A percentile compares a stretch with the other conserved stretches of the same genome.
These are phyloP conservation scores for Melangyna quadrimaculata DNA, from an alignment of 2,888 invertebrate genomes.

Conservation along the genomic window DNA sequence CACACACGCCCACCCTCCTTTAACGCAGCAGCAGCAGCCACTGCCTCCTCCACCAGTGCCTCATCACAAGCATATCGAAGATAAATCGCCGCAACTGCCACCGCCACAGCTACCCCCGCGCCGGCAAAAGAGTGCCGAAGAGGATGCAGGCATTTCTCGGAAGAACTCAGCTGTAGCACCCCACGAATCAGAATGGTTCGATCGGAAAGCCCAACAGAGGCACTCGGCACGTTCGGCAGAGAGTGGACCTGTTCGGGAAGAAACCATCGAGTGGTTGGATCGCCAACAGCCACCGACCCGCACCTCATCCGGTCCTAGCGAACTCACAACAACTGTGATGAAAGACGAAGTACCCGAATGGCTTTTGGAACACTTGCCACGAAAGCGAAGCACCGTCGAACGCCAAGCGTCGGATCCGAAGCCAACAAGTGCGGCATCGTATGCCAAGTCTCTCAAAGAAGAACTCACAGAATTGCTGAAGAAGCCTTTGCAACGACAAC, in stretches of 20 bases:
- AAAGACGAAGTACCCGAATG: constrained; percentile 80
- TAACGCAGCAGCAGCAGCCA: constrained; percentile 65
- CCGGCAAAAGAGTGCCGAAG: constrained; percentile 74
- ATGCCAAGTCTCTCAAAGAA: constrained; percentile 78
- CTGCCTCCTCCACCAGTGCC: constrained; percentile 68
- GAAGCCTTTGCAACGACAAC: constrained; percentile 80
- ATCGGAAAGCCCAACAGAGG: constrained; percentile 80
- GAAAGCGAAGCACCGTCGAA: constrained; percentile 77
- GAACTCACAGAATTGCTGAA: constrained; percentile 79
- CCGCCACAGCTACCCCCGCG: constrained; percentile 76
- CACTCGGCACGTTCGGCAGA: constrained; percentile 81
- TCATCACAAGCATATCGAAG: constrained; percentile 71
- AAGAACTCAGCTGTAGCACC: constrained; percentile 72
- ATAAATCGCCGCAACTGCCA: constrained; percentile 72
- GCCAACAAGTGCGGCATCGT: constrained; percentile 75
- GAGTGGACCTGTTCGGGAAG: constrained; percentile 79
- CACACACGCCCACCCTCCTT: constrained; percentile 57
- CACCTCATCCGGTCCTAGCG: constrained; percentile 80
- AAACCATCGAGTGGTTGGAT: constrained; percentile 80
- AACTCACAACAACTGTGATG: constrained; percentile 77
- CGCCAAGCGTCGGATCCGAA: constrained; percentile 74
- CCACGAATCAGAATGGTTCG: constrained; percentile 80
- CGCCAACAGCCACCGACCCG: constrained; percentile 78
- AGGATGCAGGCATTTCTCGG: constrained; percentile 71
- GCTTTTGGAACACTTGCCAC: constrained; percentile 79